phyloP scores from a whole-genome alignment of 64 coral and sea anemone genomes.

The Pocillopora verrucosa region DNA sequence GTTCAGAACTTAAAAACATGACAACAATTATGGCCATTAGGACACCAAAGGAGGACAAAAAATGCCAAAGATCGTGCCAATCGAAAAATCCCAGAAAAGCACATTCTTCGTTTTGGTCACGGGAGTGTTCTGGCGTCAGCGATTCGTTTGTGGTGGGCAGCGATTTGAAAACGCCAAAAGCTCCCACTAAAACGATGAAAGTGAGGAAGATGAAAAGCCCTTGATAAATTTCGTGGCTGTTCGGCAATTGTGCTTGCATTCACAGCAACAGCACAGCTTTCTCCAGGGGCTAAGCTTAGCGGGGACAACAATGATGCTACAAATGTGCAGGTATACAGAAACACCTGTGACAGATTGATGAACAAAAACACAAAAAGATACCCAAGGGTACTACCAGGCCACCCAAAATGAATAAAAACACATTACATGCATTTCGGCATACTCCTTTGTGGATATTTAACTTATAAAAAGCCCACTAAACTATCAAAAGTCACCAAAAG shows the following conservation, averaged over 20 bases:
- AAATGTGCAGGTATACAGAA: background rate
- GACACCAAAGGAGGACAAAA: constrained; percentile 9
- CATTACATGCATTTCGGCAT: background rate
- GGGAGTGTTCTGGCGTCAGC: background rate
- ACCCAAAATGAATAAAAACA: background rate
- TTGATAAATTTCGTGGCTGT: background rate
- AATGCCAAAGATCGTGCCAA: constrained; percentile 19
- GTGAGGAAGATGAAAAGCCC: background rate
- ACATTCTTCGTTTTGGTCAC: background rate
- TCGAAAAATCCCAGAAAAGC: background rate
- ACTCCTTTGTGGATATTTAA: background rate
- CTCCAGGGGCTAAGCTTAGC: background rate
- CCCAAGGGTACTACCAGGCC: background rate
- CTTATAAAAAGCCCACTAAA: background rate
- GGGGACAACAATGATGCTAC: background rate
- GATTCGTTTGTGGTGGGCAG: background rate
- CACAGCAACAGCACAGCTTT: background rate
- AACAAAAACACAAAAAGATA: background rate
- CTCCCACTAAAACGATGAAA: background rate
- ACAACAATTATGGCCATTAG: background rate
- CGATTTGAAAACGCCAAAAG: background rate
- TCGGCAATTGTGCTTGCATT: too few species aligned
- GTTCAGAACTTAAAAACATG: constrained; percentile 3
- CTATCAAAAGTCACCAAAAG: background rate
- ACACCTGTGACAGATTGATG: background rate